Evolutionary conservation across 2,797 vertebrate genomes (phyloP).

Genomic region (Xiphophorus birchmanni): DNA sequence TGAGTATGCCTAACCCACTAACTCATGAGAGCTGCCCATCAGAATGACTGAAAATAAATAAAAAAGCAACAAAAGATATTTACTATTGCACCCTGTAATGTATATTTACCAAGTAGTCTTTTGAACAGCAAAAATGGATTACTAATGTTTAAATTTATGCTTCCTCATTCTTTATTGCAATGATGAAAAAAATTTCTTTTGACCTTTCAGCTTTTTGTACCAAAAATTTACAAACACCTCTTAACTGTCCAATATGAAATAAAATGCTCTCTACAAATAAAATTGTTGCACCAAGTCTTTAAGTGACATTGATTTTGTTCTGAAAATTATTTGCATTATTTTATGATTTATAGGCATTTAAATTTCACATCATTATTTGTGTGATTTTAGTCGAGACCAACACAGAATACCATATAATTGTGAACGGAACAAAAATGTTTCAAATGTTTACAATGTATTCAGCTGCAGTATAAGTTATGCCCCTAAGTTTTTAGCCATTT

Average conservation of each 20-base stretch:
- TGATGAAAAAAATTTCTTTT: background rate
- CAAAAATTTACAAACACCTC: background rate
- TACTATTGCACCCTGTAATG: background rate
- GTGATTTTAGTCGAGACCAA: background rate
- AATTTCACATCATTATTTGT: background rate
- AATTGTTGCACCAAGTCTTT: background rate
- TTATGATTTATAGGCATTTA: background rate
- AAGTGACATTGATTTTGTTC: background rate
- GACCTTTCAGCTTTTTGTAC: background rate
- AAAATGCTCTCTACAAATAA: background rate
- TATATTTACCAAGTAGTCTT: background rate
- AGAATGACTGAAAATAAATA: background rate
- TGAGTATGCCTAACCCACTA: background rate
- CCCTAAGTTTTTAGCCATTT: too few species aligned
- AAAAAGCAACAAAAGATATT: background rate
- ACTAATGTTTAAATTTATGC: background rate
- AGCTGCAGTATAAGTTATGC: too few species aligned
- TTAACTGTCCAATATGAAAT: background rate
- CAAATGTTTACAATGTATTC: background rate
- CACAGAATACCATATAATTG: background rate
- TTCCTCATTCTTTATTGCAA: background rate
- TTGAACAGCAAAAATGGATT: background rate
- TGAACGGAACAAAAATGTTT: background rate
- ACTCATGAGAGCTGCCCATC: background rate
- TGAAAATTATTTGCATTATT: background rate